These are phyloP conservation scores for Mactromeris polynyma DNA, from an alignment of 2,888 invertebrate species.

Conservation along the genomic window DNA sequence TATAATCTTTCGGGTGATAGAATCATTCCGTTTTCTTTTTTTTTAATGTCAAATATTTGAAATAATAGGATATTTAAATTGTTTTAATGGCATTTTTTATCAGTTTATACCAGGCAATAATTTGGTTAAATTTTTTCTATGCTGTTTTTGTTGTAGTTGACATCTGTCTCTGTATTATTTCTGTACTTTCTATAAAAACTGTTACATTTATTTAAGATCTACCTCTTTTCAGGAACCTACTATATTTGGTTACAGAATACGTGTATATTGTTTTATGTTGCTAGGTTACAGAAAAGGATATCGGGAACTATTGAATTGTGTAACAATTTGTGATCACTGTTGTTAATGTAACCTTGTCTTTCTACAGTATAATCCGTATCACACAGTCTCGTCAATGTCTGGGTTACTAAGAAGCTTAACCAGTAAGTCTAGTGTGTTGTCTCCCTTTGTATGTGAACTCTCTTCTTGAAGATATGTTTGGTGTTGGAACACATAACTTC, in stretches of 20 bases:
- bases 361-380: constrained; percentile 90
- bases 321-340: not conserved
- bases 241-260: not conserved
- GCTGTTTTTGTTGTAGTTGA: too few relatives aligned
- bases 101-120: too few relatives aligned
- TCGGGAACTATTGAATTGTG: not conserved
- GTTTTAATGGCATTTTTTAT: too few relatives aligned
- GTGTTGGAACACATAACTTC: constrained; percentile 18
- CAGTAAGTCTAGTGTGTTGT: constrained; percentile 85
- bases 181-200: too few relatives aligned
- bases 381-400: constrained; percentile 94
- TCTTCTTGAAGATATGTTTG: constrained; percentile 38
- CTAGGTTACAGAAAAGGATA: not conserved
- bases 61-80: too few relatives aligned
- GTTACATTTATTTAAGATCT: too few relatives aligned
- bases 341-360: constrained; percentile 42
- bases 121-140: too few relatives aligned
- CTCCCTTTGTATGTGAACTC: constrained; percentile 51
- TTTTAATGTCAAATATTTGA: too few relatives aligned
- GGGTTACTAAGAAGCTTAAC: constrained; percentile 93
- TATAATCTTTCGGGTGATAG: too few relatives aligned
- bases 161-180: too few relatives aligned
- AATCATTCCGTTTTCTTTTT: too few relatives aligned
- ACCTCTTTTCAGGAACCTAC: too few relatives aligned
- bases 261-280: not conserved